These are phyloP conservation scores for Peromyscus attwateri DNA, from an alignment of 2,797 vertebrate species.

Conservation along the genomic window DNA sequence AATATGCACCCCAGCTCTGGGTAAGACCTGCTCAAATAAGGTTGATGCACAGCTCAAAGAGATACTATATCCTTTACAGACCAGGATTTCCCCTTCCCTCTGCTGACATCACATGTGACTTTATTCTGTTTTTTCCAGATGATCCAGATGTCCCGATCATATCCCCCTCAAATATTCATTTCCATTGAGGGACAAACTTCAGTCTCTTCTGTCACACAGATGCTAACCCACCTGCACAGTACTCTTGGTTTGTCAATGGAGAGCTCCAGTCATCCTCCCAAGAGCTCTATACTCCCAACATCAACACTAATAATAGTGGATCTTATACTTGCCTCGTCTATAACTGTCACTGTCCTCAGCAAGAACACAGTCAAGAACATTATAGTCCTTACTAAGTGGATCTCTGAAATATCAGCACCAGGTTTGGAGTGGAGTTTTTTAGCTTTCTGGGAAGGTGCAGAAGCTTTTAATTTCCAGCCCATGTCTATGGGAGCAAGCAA, in stretches of 20 bases:
- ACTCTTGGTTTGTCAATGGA: slow-evolving; percentile 57
- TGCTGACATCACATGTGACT: neutral
- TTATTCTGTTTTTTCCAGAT: slow-evolving; percentile 78
- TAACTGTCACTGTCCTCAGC: slow-evolving; percentile 47
- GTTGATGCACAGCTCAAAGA: no score
- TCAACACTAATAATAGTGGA: neutral
- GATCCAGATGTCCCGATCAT: slow-evolving; percentile 69
- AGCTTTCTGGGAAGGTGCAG: neutral
- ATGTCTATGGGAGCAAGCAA: neutral
- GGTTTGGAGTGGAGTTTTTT: neutral
- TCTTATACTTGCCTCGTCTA: slow-evolving; percentile 56
- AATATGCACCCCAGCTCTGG: neutral
- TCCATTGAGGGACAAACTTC: neutral
- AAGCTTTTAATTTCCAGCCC: no score
- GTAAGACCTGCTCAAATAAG: neutral
- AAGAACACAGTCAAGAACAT: neutral
- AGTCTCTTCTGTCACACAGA: no score
- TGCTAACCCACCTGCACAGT: no score
- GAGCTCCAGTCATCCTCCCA: fast-evolving
- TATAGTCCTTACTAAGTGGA: slow-evolving; percentile 69
- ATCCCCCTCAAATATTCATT: neutral
- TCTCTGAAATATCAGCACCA: neutral
- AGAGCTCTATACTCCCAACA: slow-evolving; percentile 3
- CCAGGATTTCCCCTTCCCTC: neutral
- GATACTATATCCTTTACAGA: neutral